Evolutionary conservation across 2,113 vertebrate species (phyloP).

Genomic region (Anguilla rostrata): DNA sequence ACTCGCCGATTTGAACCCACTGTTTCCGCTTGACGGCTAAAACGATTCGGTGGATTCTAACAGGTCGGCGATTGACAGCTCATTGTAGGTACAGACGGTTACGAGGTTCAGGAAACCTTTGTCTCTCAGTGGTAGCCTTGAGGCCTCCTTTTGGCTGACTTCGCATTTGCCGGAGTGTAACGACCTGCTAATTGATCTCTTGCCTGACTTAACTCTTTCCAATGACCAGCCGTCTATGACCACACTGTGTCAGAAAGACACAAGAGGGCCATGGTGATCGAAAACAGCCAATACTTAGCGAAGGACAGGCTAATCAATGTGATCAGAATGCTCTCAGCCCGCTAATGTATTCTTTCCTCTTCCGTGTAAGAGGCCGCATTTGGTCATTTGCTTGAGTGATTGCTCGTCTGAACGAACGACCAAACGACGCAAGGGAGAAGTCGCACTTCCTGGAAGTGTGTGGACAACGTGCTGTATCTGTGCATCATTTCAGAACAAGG

Average conservation of each 20-base stretch:
- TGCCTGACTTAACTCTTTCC: neutral
- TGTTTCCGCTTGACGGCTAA: neutral
- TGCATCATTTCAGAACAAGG: too few relatives aligned
- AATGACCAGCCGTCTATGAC: neutral
- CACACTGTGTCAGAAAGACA: neutral
- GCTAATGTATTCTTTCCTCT: neutral
- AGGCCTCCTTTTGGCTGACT: neutral
- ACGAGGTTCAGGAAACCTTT: neutral
- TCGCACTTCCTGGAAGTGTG: too few relatives aligned
- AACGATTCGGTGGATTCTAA: neutral
- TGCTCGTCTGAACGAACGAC: too few relatives aligned
- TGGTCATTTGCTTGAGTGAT: too few relatives aligned
- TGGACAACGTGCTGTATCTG: too few relatives aligned
- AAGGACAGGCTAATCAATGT: neutral
- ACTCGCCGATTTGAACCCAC: neutral
- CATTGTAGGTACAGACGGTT: neutral
- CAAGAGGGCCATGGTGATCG: neutral
- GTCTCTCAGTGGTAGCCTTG: neutral
- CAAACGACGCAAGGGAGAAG: too few relatives aligned
- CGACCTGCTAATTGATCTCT: neutral
- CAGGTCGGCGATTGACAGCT: neutral
- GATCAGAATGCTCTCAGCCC: neutral
- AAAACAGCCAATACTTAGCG: neutral
- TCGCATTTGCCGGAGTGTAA: neutral
- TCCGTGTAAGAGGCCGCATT: neutral